phyloP scores from a whole-genome alignment of 2,888 invertebrate genomes.

The Resseliella maxima region DNA sequence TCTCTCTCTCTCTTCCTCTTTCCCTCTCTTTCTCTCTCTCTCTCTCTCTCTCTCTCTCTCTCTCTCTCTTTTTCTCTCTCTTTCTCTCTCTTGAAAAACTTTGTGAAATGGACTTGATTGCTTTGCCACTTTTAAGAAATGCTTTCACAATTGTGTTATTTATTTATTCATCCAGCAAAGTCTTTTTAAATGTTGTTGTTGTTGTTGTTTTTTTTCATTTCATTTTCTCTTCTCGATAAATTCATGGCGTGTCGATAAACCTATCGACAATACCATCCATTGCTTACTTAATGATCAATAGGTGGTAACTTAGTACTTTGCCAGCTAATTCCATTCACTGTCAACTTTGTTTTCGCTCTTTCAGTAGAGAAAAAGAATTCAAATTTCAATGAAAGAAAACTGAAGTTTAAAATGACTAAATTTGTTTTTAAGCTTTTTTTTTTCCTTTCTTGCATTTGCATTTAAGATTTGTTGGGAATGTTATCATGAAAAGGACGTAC shows the following conservation, averaged over 20 bases:
- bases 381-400: not conserved
- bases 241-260: not conserved
- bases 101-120: constrained; percentile 5
- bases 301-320: constrained; percentile 5
- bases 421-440: constrained; percentile 8
- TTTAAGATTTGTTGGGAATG: not conserved
- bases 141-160: constrained; percentile 3
- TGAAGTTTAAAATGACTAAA: constrained; percentile 5
- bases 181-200: not conserved
- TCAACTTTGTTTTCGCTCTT: not conserved
- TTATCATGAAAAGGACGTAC: too few species aligned
- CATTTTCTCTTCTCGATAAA: too few species aligned
- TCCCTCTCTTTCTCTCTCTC: not conserved
- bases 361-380: not conserved
- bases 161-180: constrained; percentile 4
- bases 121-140: not conserved
- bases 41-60: not conserved
- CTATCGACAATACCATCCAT: not conserved
- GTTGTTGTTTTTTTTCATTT: not conserved
- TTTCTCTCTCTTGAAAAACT: not conserved
- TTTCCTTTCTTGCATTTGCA: not conserved
- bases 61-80: not conserved
- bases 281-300: constrained; percentile 8
- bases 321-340: constrained; percentile 6
- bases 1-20: not conserved